These are phyloP conservation scores for Cryptomyrus ogoouensis DNA, from an alignment of 2,113 vertebrate species.

Conservation along the genomic window DNA sequence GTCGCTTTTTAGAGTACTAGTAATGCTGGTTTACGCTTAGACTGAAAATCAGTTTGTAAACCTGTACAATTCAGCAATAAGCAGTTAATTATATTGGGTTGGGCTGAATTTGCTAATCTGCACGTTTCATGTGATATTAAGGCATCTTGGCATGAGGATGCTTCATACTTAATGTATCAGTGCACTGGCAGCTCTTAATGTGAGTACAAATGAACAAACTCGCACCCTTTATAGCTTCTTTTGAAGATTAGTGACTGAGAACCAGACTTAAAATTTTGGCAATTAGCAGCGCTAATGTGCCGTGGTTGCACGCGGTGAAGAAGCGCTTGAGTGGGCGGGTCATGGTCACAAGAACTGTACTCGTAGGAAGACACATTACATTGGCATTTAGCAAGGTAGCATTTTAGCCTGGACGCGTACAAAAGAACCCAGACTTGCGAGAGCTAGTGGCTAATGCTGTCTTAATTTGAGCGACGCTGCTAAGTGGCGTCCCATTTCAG, in stretches of 20 bases:
- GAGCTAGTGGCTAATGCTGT: background rate
- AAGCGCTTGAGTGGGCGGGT: background rate
- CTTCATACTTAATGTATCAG: background rate
- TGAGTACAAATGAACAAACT: background rate
- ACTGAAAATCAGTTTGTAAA: background rate
- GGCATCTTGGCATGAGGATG: background rate
- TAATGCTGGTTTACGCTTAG: background rate
- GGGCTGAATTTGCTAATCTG: background rate
- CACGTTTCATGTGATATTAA: background rate
- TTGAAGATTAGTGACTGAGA: background rate
- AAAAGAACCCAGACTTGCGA: background rate
- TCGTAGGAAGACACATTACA: background rate
- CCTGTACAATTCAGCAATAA: background rate
- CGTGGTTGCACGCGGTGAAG: background rate
- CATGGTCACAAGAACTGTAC: background rate
- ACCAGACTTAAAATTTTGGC: background rate
- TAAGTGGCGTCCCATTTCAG: background rate
- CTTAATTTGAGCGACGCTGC: background rate
- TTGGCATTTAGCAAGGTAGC: background rate
- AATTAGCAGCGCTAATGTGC: background rate
- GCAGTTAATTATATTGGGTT: background rate
- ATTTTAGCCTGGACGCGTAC: background rate
- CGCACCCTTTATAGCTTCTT: background rate
- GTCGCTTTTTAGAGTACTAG: background rate
- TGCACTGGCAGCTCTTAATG: background rate